These are phyloP conservation scores for Ceyx margarethae DNA, from an alignment of 2,113 vertebrate species.

Conservation along the genomic window DNA sequence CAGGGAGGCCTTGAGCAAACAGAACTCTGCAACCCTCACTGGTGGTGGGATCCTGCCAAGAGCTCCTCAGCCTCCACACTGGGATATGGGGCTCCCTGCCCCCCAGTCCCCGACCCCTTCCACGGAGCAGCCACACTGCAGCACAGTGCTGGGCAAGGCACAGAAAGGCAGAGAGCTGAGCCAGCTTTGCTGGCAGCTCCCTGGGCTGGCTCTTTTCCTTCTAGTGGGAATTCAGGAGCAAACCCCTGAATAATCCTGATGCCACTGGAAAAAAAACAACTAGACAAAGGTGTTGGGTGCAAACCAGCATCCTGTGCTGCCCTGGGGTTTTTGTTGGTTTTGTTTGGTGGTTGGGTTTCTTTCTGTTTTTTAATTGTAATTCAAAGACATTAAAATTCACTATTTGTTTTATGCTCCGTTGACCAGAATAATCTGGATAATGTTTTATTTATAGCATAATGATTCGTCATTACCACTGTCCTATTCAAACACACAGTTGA, in stretches of 20 bases:
- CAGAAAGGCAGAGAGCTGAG: not conserved
- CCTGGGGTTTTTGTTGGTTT: not conserved
- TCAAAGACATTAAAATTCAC: slow-evolving; percentile 17
- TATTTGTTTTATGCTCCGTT: slow-evolving; percentile 48
- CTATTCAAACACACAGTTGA: slow-evolving; percentile 29
- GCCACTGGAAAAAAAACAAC: not conserved
- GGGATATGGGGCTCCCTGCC: not conserved
- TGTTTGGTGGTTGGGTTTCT: not conserved
- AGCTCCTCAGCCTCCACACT: not conserved
- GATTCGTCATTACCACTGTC: slow-evolving; percentile 24
- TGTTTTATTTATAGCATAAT: slow-evolving; percentile 65
- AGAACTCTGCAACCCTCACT: fast-evolving
- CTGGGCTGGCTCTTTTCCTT: not conserved
- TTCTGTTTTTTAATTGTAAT: not conserved
- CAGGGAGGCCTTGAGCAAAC: not conserved
- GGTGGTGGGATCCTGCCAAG: fast-evolving
- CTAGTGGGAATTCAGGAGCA: not conserved
- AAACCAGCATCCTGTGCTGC: not conserved
- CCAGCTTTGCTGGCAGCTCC: fast-evolving
- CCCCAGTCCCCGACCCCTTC: fast-evolving
- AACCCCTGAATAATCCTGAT: not conserved
- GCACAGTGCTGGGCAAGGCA: not conserved
- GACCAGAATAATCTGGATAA: slow-evolving; percentile 46
- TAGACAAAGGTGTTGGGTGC: not conserved
- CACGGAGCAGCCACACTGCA: fast-evolving